Percentiles rank a stretch among this genome's conserved stretches.
phyloP scores from a whole-genome alignment of 2,797 vertebrate species.

The Macropus fuliginosus region DNA sequence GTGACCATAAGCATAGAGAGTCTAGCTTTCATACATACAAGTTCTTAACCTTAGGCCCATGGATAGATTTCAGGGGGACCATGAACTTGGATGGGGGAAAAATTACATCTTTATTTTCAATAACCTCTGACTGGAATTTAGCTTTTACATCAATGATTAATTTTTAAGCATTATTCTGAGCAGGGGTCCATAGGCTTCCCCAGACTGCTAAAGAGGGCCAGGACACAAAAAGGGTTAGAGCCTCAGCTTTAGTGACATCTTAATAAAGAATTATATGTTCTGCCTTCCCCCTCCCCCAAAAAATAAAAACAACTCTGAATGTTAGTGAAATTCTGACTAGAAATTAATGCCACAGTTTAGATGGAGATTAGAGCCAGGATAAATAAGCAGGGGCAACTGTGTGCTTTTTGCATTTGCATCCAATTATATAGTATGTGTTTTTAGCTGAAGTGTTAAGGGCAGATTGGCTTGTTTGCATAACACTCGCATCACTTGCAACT shows the following conservation, averaged over 20 bases:
- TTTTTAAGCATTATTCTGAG: background rate
- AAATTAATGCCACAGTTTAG: conserved; percentile 74
- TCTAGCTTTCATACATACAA: conserved; percentile 21
- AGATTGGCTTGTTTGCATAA: conserved; percentile 65
- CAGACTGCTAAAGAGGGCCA: background rate
- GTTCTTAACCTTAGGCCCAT: background rate
- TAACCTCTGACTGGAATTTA: background rate
- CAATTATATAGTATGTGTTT: conserved; percentile 69
- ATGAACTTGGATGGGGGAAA: background rate
- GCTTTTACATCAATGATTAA: background rate
- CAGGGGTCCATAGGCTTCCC: background rate
- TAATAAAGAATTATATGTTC: conserved; percentile 57
- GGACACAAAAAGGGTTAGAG: background rate
- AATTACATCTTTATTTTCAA: background rate
- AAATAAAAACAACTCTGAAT: conserved; percentile 57
- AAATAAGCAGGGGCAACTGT: conserved; percentile 68
- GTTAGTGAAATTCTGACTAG: conserved; percentile 61
- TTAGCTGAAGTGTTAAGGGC: conserved; percentile 66
- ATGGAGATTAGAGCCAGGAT: conserved; percentile 70
- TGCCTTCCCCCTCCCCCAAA: background rate
- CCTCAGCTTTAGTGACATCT: conserved; percentile 31
- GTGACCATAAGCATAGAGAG: conserved; percentile 18
- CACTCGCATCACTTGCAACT: conserved; percentile 5
- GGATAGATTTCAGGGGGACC: background rate
- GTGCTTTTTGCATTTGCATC: conserved; percentile 74